These are phyloP conservation scores for Percopsis omiscomaycus DNA, from an alignment of 2,797 vertebrate species.

Conservation along the genomic window DNA sequence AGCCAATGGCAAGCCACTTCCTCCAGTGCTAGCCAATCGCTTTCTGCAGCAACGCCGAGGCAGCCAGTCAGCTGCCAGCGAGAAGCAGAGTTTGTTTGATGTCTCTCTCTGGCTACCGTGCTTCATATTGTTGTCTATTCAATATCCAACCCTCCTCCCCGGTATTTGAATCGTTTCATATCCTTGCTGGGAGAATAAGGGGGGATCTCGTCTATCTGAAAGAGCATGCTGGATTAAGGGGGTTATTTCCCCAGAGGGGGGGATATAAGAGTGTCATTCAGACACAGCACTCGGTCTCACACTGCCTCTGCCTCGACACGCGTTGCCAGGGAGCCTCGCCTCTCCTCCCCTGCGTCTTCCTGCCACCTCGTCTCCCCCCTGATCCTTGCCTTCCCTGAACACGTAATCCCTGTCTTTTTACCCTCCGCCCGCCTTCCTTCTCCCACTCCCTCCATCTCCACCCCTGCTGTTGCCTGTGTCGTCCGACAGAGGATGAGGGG, in stretches of 20 bases:
- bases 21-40: conserved; percentile 62
- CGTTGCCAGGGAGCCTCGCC: conserved; percentile 70
- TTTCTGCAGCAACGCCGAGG: conserved; percentile 29
- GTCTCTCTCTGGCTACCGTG: conserved; percentile 65
- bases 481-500: conserved; percentile 64
- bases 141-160: conserved; percentile 65
- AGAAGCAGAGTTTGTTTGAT: conserved; percentile 63
- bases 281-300: conserved; percentile 68
- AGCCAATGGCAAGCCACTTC: conserved; percentile 65
- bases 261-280: conserved; percentile 86
- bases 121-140: conserved; percentile 72
- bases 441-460: conserved; percentile 36
- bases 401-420: conserved; percentile 44
- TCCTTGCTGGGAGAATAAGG: conserved; percentile 84
- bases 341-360: neutral
- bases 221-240: conserved; percentile 90
- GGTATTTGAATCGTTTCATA: conserved; percentile 87
- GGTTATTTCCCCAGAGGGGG: conserved; percentile 93
- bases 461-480: conserved; percentile 44
- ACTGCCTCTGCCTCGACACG: conserved; percentile 50
- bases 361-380: neutral
- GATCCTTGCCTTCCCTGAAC: conserved; percentile 14
- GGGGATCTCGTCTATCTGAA: conserved; percentile 90
- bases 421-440: conserved; percentile 8
- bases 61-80: conserved; percentile 57